Base-by-base conservation (phyloP, 2,888 invertebrate species). In the Lathronympha strigana region DNA sequence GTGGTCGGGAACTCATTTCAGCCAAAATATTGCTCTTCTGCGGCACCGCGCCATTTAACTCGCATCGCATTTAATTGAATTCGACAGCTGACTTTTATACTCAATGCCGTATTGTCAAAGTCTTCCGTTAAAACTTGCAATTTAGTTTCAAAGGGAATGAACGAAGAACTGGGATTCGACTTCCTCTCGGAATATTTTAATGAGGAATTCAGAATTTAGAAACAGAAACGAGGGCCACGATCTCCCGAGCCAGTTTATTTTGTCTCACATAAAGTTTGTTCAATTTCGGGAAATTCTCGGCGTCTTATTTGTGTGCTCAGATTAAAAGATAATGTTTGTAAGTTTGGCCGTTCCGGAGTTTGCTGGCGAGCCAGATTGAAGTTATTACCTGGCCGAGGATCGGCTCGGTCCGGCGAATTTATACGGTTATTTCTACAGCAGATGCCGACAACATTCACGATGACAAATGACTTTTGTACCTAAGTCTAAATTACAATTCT, bases 141-240 rank as follows among this genome's bases (percentile, higher is more conserved):
- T 85, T 87, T 84, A 86, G 86, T 88, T 88, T 87, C 86, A 86
- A 88, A 88, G 87, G 87, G 82, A 83, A 85, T 87, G 84, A 88
- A 86, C 82, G 77, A 80, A 80, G 76, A 76, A 81, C 80, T 84
- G 82, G 82, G 84, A 78, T 84, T 81, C 79, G 78, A 82, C 80
- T 83, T 82, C 78, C 78, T 78, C 81, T 79, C 78, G 79, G 80
- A 78, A 88, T 84, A 89, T 88, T 90, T 90, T 88, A 89, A 90
- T 90, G 88, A 90, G 88, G 88, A 88, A 80, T 88, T 88, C 87
- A 86, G 81, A 82, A 83, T 85, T 85, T 83, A 78, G 81, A 82
- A 84, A 84, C 83, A 81, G 81, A 73, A 76, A 73, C 77, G 80
- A 81, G 79, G 80, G 77, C 73, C 77, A 77, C 81, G 79, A 84